A percentile compares a stretch with the other conserved stretches of the same genome.
These are phyloP conservation scores for Nannoperca obscura DNA, from an alignment of 2,797 vertebrate species.

Conservation along the genomic window DNA sequence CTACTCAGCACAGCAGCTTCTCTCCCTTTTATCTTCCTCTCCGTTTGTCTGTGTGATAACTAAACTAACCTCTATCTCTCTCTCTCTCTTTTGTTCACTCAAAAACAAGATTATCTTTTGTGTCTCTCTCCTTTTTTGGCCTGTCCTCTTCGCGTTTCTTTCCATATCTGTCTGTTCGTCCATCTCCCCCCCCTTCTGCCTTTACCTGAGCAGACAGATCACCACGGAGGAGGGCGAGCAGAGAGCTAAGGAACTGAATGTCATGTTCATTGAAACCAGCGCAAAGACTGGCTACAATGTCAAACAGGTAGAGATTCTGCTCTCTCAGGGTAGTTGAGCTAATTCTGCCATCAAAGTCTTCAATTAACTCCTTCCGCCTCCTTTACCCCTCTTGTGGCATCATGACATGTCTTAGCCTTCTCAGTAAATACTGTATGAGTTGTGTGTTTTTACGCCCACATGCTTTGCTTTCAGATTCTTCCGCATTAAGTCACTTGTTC, in stretches of 20 bases:
- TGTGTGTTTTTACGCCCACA: slow-evolving; percentile 24
- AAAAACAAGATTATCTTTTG: slow-evolving; percentile 69
- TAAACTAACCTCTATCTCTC: slow-evolving; percentile 80
- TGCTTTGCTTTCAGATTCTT: slow-evolving; percentile 50
- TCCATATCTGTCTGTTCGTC: slow-evolving; percentile 73
- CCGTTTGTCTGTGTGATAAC: slow-evolving; percentile 61
- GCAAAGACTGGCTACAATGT: slow-evolving; percentile 98
- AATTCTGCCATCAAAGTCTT: slow-evolving; percentile 54
- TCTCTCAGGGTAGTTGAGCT: slow-evolving; percentile 67
- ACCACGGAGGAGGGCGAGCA: slow-evolving; percentile 97
- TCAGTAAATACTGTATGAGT: slow-evolving; percentile 22
- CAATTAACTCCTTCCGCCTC: slow-evolving; percentile 42
- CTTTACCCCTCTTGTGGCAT: slow-evolving; percentile 51
- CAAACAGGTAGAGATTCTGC: slow-evolving; percentile 91
- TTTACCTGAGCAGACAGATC: slow-evolving; percentile 92
- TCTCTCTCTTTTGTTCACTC: slow-evolving; percentile 48
- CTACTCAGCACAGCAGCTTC: slow-evolving; percentile 62
- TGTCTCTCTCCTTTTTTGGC: slow-evolving; percentile 69
- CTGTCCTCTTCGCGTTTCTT: slow-evolving; percentile 70
- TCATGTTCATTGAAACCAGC: slow-evolving; percentile 98
- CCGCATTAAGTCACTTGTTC: slow-evolving; percentile 31
- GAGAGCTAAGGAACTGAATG: slow-evolving; percentile 97
- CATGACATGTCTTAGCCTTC: slow-evolving; percentile 38
- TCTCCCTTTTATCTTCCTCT: slow-evolving; percentile 61
- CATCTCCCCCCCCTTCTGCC: slow-evolving; percentile 69